Percentiles rank a stretch among this genome's conserved stretches.
Evolutionary conservation across 2,113 vertebrate genomes (phyloP).

Genomic region (Stegostoma tigrinum): DNA sequence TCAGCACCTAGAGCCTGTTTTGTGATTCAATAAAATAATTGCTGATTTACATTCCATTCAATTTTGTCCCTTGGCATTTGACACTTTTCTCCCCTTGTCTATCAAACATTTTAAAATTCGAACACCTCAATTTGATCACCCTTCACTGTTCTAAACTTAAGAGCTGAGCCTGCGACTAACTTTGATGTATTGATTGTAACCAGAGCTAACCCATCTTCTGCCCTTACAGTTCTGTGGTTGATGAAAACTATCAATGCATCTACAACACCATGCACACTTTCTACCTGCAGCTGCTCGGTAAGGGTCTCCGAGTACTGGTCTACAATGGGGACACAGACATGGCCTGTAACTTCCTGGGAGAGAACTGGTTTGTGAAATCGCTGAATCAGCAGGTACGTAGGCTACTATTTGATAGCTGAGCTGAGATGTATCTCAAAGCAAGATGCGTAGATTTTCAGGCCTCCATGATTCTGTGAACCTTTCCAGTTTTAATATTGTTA

Average conservation of each 20-base stretch:
- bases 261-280: slow-evolving; percentile 52
- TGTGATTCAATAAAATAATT: background rate
- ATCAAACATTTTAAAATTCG: background rate
- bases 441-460: background rate
- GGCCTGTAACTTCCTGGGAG: background rate
- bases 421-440: background rate
- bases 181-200: background rate
- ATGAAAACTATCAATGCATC: slow-evolving; percentile 41
- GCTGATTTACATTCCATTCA: background rate
- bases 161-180: background rate
- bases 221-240: slow-evolving; percentile 50
- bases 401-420: background rate
- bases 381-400: slow-evolving; percentile 52
- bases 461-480: background rate
- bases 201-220: background rate
- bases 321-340: slow-evolving; percentile 52
- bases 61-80: background rate
- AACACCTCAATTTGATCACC: background rate
- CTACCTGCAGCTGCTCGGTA: slow-evolving; percentile 57
- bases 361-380: slow-evolving; percentile 61
- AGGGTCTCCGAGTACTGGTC: slow-evolving; percentile 54
- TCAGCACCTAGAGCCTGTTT: background rate
- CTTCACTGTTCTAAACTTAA: background rate
- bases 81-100: background rate
- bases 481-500: background rate